Evolutionary conservation across 2,888 invertebrate genomes (phyloP), one percentile per base, ranked within the genome.

Genomic region (Homarus gammarus): DNA sequence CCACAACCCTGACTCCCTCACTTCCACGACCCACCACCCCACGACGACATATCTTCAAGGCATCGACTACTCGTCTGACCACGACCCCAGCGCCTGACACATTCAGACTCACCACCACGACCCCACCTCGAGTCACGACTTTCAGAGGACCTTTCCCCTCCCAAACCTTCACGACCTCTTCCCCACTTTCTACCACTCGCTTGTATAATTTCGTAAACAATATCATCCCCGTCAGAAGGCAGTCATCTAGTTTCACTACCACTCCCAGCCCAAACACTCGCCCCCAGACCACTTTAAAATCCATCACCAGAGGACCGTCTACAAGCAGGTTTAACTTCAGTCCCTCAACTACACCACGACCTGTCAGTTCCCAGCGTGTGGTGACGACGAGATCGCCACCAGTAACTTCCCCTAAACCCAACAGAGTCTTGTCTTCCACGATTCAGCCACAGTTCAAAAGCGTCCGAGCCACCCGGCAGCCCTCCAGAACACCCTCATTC

Each of bases 81-180:
- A 36, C 12, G 31, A 70, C 70, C 68, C 22, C n/a, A 38, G 18
- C n/a, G 18, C 8, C 44, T 40, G 15, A 44, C n/a, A 31, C 49
- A 10, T 68, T 44, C 8, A 38, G 1, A 27, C 36, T 38, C 83
- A 8, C 38, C 38, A 84, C 84, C 36, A 84, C 70, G 27, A 51
- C 27, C 8, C 27, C 56, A 22, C 84, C 84, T 68, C 38, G 61
- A 38, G 40, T 40, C 27, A 81, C 81, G 0, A 81, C 81, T n/a
- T 81, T 81, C 36, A n/a, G 84, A 51, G 70, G 70, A 51, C 6
- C 83, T 51, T n/a, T 68, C 15, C 73, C 56, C 6, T 78, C 56
- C 6, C 15, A n/a, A 12, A n/a, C 12, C 56, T 51, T 38, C 36
- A 78, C 51, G 18, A 10, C 33, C 22, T 27, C 84, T 31, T 31